Conservation (phyloP, 2,113 vertebrate genomes). For the Cygnus atratus region DNA sequence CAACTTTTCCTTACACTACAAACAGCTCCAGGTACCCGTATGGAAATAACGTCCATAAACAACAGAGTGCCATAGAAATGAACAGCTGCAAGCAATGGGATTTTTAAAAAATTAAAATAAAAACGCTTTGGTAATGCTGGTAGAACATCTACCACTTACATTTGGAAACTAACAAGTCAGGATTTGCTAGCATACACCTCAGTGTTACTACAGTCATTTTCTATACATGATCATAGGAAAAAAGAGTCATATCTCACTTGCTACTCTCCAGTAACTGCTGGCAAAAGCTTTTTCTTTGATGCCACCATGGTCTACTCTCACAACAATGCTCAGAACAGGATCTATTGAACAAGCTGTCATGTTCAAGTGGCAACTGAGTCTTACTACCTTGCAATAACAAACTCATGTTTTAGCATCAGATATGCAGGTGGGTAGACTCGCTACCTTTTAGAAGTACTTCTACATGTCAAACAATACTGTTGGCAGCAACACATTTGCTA, state of each 20-base stretch:
- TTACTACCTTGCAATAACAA: neutral
- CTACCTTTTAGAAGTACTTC: neutral
- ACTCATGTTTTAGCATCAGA: neutral
- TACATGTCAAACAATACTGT: neutral
- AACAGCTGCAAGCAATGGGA: conserved; percentile 1
- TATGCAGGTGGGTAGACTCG: neutral
- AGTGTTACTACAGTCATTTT: neutral
- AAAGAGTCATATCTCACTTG: conserved; percentile 13
- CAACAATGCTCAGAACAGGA: neutral
- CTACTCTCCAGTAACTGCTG: neutral
- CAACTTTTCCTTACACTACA: neutral
- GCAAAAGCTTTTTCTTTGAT: neutral
- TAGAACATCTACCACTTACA: neutral
- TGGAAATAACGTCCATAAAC: neutral
- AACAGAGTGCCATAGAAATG: neutral
- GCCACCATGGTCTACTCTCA: neutral
- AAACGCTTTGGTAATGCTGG: neutral
- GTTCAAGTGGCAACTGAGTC: neutral
- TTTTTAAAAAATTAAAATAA: neutral
- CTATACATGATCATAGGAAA: neutral
- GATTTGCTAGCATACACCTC: conserved; percentile 5
- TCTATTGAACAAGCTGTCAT: neutral
- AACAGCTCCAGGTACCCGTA: neutral
- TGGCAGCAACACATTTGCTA: neutral
- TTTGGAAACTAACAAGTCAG: neutral